Evolutionary conservation across 2,888 invertebrate genomes (phyloP).

Genomic region (Leptinotarsa tumamoca): DNA sequence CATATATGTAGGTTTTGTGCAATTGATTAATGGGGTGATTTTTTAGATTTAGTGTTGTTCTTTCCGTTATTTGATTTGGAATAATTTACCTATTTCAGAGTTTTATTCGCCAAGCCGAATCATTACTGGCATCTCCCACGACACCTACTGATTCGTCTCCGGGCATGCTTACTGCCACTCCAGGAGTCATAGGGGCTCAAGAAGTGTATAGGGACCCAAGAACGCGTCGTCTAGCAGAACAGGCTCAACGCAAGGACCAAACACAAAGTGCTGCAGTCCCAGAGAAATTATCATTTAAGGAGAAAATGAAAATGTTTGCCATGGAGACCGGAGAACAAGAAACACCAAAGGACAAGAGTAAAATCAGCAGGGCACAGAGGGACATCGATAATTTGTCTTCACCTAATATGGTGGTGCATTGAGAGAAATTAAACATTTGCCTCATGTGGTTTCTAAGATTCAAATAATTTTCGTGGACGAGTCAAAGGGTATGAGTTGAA

Average conservation of each 20-base stretch:
- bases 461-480: background rate
- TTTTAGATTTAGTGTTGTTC: too few species aligned
- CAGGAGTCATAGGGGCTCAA: slow-evolving; percentile 97
- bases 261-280: slow-evolving; percentile 77
- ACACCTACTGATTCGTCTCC: slow-evolving; percentile 74
- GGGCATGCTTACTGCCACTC: slow-evolving; percentile 75
- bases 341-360: slow-evolving; percentile 94
- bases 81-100: slow-evolving; percentile 68
- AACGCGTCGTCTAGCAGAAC: slow-evolving; percentile 86
- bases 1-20: too few species aligned
- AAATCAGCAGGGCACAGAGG: slow-evolving; percentile 94
- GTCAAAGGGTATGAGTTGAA: background rate
- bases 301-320: slow-evolving; percentile 99
- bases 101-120: slow-evolving; percentile 84
- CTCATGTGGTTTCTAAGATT: background rate
- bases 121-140: slow-evolving; percentile 81
- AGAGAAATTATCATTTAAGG: slow-evolving; percentile 95
- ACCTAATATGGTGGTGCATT: slow-evolving; percentile 63
- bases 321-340: slow-evolving; percentile 93
- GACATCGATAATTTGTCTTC: slow-evolving; percentile 83
- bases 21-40: background rate
- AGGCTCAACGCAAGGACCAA: slow-evolving; percentile 73
- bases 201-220: slow-evolving; percentile 98
- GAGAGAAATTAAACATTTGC: background rate
- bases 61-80: too few species aligned